Base-by-base conservation (phyloP, 2,113 vertebrate species). In the Lepisosteus osseus region DNA sequence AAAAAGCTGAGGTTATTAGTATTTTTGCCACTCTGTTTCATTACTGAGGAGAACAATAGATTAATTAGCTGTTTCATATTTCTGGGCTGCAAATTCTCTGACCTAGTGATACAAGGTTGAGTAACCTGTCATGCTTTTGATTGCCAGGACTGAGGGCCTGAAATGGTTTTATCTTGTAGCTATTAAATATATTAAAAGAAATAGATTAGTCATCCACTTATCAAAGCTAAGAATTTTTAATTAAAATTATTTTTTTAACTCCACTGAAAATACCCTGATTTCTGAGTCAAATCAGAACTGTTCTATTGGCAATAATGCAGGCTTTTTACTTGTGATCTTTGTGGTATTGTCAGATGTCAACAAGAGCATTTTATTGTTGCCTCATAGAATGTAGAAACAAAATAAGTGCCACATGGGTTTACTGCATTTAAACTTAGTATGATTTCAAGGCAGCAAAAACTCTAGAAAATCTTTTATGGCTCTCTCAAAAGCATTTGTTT, bases 181-280 rank as follows among this genome's bases (percentile, higher is more conserved):
- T 62, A 81, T 84, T 80, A 73, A 72, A 80, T 82, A 75, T 81
- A 83, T 82, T 80, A 85, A 72, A 84, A 77, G 72, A 79, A 77
- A 82, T 80, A 83, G 80, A 86, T 87, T 84, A 86, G 83, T 80
- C 81, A 82, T 78, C 80, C 78, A 79, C 84, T 88, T 86, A 86
- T 88, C 88, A 88, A 89, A 89, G 86, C 80, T 74, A 68, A 65
- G 72, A 80, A 80, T 85, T 85, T 87, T 90, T 87, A 90, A 88
- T 83, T 86, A 76, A 82, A 88, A 85, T 80, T 81, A 73, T 82
- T 81, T 12, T 56, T 74, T 81, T 80, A 68, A 77, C 83, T 77
- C 83, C 85, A 83, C 86, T 77, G 78, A 81, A 86, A 74, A 81
- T 83, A 75, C 74, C 59, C 82, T 82, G 71, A 83, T 79, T 74